These are phyloP conservation scores for Sapajus apella DNA, from an alignment of 2,113 vertebrate species.

Conservation along the genomic window DNA sequence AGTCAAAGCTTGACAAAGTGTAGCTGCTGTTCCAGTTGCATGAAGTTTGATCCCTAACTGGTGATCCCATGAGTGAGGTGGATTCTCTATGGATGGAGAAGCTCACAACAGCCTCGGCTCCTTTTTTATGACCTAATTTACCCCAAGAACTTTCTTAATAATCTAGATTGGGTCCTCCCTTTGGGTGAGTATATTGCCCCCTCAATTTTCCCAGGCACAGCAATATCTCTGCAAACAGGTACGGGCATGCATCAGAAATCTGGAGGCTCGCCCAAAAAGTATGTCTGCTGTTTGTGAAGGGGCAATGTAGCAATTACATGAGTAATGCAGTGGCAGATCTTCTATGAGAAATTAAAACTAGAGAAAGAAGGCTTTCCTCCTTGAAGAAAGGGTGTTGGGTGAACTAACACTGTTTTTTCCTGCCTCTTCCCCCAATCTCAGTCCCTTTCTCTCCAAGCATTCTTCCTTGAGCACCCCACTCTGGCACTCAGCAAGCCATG, in stretches of 20 bases:
- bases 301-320: slow-evolving; percentile 76
- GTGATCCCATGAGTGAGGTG: slow-evolving; percentile 12
- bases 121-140: not conserved
- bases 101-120: not conserved
- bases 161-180: not conserved
- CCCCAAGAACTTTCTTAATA: slow-evolving; percentile 56
- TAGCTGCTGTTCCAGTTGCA: slow-evolving; percentile 71
- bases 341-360: slow-evolving; percentile 69
- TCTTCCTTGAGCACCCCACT: not conserved
- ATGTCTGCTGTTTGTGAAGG: slow-evolving; percentile 72
- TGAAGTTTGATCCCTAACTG: slow-evolving; percentile 60
- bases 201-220: slow-evolving; percentile 59
- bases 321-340: slow-evolving; percentile 69
- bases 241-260: slow-evolving; percentile 74
- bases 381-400: slow-evolving; percentile 38
- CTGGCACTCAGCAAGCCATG: not conserved
- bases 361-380: slow-evolving; percentile 64
- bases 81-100: not conserved
- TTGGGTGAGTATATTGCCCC: slow-evolving; percentile 36
- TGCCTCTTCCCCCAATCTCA: not conserved
- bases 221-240: slow-evolving; percentile 73
- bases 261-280: slow-evolving; percentile 79
- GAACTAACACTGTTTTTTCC: not conserved
- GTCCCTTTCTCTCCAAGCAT: not conserved
- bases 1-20: slow-evolving; percentile 79